Evolutionary conservation across 2,888 invertebrate species (phyloP).

Genomic region (Rhagophthalmus giganteus): DNA sequence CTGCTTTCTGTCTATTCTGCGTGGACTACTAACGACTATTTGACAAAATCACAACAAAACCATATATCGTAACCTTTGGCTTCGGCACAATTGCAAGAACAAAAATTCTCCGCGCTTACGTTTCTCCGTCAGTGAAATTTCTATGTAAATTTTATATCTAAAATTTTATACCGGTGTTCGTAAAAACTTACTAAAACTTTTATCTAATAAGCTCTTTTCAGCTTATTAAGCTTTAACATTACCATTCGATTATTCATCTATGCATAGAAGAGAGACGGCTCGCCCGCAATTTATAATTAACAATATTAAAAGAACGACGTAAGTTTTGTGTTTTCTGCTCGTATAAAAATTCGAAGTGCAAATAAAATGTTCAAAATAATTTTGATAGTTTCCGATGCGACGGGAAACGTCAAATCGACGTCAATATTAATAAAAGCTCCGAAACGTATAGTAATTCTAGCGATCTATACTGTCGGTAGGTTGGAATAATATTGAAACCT

Average conservation of each 20-base stretch:
- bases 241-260: no score
- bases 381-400: not conserved
- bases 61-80: constrained; percentile 36
- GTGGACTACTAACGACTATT: constrained; percentile 33
- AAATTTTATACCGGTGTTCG: constrained; percentile 34
- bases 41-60: constrained; percentile 41
- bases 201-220: constrained; percentile 9
- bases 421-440: not conserved
- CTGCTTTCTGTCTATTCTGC: constrained; percentile 28
- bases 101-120: no score
- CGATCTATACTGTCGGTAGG: not conserved
- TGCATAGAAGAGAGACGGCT: no score
- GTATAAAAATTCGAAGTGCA: not conserved
- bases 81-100: constrained; percentile 33
- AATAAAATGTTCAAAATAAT: not conserved
- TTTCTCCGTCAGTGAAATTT: constrained; percentile 42
- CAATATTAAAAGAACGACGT: no score
- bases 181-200: constrained; percentile 8
- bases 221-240: constrained; percentile 4
- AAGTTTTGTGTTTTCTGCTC: no score
- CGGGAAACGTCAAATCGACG: not conserved
- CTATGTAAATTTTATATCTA: constrained; percentile 44
- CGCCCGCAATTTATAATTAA: no score
- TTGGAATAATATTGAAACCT: constrained; percentile 28
- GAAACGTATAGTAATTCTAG: constrained; percentile 1